Percentiles rank a stretch among this genome's conserved stretches.
These are phyloP conservation scores for Heliconius melpomene DNA, from an alignment of 1,140 invertebrate genomes.

Conservation along the genomic window DNA sequence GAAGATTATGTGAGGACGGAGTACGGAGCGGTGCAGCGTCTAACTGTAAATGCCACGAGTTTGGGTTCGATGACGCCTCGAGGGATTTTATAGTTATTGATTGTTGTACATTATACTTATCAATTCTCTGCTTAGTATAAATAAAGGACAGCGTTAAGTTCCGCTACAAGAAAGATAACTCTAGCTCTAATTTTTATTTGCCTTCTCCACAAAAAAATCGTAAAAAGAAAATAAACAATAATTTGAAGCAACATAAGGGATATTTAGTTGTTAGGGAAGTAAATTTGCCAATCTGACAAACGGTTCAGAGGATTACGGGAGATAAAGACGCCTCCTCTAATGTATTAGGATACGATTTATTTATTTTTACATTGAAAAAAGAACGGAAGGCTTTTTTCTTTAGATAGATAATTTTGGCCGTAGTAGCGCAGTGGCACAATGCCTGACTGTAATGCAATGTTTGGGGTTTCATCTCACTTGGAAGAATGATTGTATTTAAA, in stretches of 20 bases:
- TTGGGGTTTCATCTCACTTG: too few species aligned
- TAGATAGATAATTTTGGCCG: too few species aligned
- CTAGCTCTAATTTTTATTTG: not conserved
- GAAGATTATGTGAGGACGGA: too few species aligned
- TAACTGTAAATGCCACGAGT: not conserved
- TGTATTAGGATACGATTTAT: constrained; percentile 13
- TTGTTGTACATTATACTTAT: too few species aligned
- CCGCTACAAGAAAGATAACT: too few species aligned
- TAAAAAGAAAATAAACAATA: not conserved
- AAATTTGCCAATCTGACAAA: constrained; percentile 14
- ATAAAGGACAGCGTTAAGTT: too few species aligned
- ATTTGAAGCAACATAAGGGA: not conserved
- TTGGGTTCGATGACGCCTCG: not conserved
- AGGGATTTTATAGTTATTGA: too few species aligned
- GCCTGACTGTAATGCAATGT: too few species aligned
- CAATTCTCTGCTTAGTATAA: too few species aligned
- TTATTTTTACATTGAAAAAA: constrained; percentile 13
- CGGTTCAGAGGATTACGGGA: not conserved
- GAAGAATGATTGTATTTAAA: too few species aligned
- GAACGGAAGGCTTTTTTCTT: not conserved
- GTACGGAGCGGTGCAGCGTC: too few species aligned
- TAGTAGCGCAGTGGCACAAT: too few species aligned
- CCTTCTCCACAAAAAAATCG: not conserved
- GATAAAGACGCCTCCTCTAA: constrained; percentile 3
- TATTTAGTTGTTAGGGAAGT: not conserved